A percentile compares a stretch with the other conserved stretches of the same genome.
Conservation (phyloP, 2,113 vertebrate genomes). For the Cavia aperea region DNA sequence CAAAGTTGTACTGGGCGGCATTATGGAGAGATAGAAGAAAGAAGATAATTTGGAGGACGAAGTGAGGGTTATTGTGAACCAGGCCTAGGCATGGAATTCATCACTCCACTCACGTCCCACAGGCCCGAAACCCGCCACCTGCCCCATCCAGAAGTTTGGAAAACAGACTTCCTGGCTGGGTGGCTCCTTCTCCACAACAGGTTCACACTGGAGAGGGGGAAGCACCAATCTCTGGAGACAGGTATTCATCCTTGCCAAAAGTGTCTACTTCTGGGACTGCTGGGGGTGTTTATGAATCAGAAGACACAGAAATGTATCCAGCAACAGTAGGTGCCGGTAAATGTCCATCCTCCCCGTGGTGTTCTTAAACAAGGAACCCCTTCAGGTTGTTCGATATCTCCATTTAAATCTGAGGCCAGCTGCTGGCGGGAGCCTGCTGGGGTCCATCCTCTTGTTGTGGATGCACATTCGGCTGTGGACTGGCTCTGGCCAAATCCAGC, state of each 20-base stretch:
- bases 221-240: neutral
- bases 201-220: neutral
- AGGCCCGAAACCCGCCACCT: neutral
- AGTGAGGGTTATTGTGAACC: neutral
- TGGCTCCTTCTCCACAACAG: neutral
- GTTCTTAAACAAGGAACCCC: neutral
- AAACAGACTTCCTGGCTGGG: neutral
- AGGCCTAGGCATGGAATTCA: no score
- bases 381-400: neutral
- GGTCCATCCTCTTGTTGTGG: neutral
- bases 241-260: neutral
- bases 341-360: no score
- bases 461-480: neutral
- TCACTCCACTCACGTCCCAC: rapidly evolving
- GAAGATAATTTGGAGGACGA: neutral
- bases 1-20: neutral
- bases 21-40: neutral
- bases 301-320: neutral
- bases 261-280: neutral
- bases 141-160: neutral
- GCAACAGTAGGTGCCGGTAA: neutral
- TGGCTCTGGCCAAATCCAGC: neutral
- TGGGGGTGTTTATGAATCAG: neutral
- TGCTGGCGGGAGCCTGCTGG: neutral
- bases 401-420: neutral